Evolutionary conservation across 2,113 vertebrate species (phyloP), one percentile per base, ranked within the genome.

Genomic region (Amblyopsis rosae): DNA sequence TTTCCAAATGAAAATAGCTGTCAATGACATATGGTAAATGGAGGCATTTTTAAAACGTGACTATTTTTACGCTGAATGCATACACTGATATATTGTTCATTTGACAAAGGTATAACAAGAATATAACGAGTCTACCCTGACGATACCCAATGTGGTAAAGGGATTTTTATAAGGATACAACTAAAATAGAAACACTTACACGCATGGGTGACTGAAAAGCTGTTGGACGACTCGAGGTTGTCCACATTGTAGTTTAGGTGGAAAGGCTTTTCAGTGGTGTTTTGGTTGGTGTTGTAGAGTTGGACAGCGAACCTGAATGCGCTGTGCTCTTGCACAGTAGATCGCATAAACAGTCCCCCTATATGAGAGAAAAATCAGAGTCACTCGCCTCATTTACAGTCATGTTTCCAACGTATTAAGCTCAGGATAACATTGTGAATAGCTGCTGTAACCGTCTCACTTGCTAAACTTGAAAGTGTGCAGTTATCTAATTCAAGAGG

Each of bases 211-310:
- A 99, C 98, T 12, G 98, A 98, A 89, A 99, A 99, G 92, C 98
- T 99, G 97, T 99, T 99, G 83, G 97, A 99, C 64, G 97, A 99
- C 89, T 99, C 98, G 89, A 99, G 94, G 92, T 99, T 97, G 91
- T 99, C 98, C 82, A 99, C 98, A 1, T 99, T 97, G 88, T 98
- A 98, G 90, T 97, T 98, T 91, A 99, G 93, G 92, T 98, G 96
- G 92, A 99, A 99, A 86, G 98, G 98, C 87, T 98, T 97, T 83
- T 98, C 98, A 47, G 96, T 98, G 87, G 94, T 96, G 86, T 99
- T 99, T 91, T 98, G 98, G 93, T 99, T 99, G 83, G 97, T 99
- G 94, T 99, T 99, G 94, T 98, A 98, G 91, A 99, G 96, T 93
- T 99, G 97, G 82, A 98, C 97, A 58, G 97, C 98, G 86, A 99